Conservation (phyloP, 2,888 invertebrate genomes). For the Bembecia ichneumoniformis region DNA sequence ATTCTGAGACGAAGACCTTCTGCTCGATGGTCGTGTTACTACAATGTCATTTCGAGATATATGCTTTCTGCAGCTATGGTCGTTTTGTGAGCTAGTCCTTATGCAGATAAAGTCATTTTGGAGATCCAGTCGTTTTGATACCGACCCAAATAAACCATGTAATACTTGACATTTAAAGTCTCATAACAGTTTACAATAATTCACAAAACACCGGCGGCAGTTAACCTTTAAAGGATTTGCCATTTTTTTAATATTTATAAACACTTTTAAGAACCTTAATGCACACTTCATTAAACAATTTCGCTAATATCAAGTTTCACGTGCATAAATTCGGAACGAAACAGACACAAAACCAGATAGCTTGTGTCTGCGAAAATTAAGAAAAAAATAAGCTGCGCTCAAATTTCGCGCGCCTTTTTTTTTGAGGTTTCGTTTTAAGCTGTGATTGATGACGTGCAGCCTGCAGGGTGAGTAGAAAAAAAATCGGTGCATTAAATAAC, state of each 20-base stretch:
- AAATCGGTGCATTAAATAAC: conserved; percentile 45
- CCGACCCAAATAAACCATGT: too few species aligned
- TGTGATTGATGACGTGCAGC: conserved; percentile 39
- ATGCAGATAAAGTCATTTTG: too few species aligned
- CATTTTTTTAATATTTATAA: conserved; percentile 7
- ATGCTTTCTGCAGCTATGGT: too few species aligned
- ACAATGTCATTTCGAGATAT: too few species aligned
- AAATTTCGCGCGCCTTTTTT: conserved; percentile 34
- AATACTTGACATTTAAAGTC: too few species aligned
- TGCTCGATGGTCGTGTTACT: too few species aligned
- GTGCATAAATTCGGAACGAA: conserved; percentile 15
- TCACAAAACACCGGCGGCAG: neutral
- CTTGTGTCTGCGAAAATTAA: conserved; percentile 20
- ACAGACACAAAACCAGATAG: conserved; percentile 32
- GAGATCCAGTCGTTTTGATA: too few species aligned
- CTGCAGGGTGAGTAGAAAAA: conserved; percentile 32
- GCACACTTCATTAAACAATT: conserved; percentile 30
- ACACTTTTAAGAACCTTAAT: conserved; percentile 15
- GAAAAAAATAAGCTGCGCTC: conserved; percentile 10
- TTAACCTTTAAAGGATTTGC: neutral
- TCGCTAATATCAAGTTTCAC: conserved; percentile 22
- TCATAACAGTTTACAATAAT: too few species aligned
- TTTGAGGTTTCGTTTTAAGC: conserved; percentile 28
- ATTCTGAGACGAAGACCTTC: too few species aligned
- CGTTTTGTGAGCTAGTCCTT: too few species aligned